Evolutionary conservation across 2,888 invertebrate genomes (phyloP), one percentile per base, ranked within the genome.

Genomic region (Ochropacha duplaris): DNA sequence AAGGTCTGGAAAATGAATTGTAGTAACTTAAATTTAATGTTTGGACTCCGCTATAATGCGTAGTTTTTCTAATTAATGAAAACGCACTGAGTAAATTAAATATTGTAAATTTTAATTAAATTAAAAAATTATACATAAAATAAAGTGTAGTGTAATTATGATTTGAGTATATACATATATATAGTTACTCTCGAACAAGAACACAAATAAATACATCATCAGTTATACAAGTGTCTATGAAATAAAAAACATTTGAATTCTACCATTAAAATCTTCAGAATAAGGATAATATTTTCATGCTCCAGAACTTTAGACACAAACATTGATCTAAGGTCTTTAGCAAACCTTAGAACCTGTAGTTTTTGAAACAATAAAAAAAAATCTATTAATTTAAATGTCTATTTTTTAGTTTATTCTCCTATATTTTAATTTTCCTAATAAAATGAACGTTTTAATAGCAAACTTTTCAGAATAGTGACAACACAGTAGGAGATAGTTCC

Each of bases 401-500:
- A 5, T 26, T 50, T 34, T n/a, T 54, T 14, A 28, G 22, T 36
- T 52, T 65, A 57, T 63, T 58, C 59, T 56, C 49, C 67, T 61
- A 62, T 54, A 64, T 69, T 64, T 64, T 59, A 66, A 66, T 61
- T 61, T 64, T 65, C 64, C 57, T 68, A 63, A 58, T 62, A 55
- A 62, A 65, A 62, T 62, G 60, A 63, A 64, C 44, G 9, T 44
- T 61, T 67, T 69, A 74, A 68, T 67, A 64, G 65, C 36, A 69
- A 63, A 76, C 65, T 76, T 87, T 88, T 86, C 83, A 87, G 83
- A 81, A 56, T 60, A 77, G 88, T 90, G 92, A 92, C 92, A 92
- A 79, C 86, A 86, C 84, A 91, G 92, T 92, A 92, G 91, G 87
- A 90, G 88, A 71, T 81, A 56, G 54, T 57, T 78, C 86, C 86